Conservation (phyloP, 1,140 invertebrate species). For the Bombyx mandarina region DNA sequence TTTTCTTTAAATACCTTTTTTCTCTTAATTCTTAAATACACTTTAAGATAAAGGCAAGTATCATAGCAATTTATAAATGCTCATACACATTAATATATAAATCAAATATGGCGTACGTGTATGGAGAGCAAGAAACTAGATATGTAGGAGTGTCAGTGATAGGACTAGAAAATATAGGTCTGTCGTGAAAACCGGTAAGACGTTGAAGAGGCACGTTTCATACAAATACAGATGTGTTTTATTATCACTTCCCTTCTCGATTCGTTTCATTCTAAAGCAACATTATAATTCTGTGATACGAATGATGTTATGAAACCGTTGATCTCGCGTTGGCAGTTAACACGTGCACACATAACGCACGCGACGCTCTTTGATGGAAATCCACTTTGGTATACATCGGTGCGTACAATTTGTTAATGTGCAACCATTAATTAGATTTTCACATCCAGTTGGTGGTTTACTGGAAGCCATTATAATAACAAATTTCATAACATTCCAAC, state of each 20-base stretch:
- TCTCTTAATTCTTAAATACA: too few relatives aligned
- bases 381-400: conserved; percentile 34
- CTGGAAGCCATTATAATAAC: conserved; percentile 23
- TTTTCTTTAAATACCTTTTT: too few relatives aligned
- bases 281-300: conserved; percentile 10
- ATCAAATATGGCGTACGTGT: too few relatives aligned
- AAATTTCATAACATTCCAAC: conserved; percentile 9
- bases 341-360: conserved; percentile 12
- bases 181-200: too few relatives aligned
- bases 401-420: conserved; percentile 26
- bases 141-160: too few relatives aligned
- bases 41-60: too few relatives aligned
- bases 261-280: conserved; percentile 17
- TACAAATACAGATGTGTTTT: conserved; percentile 34
- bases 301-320: conserved; percentile 17
- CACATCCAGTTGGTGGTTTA: conserved; percentile 25
- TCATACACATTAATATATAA: too few relatives aligned
- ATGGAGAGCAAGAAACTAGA: too few relatives aligned
- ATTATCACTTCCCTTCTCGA: conserved; percentile 24
- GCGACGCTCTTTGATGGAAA: conserved; percentile 26
- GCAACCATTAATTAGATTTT: conserved; percentile 32
- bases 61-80: too few relatives aligned
- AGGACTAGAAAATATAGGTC: too few relatives aligned
- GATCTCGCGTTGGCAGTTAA: conserved; percentile 9
- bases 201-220: neutral